These are phyloP conservation scores for Osmoderma eremita DNA, from an alignment of 2,888 invertebrate genomes.

Conservation along the genomic window DNA sequence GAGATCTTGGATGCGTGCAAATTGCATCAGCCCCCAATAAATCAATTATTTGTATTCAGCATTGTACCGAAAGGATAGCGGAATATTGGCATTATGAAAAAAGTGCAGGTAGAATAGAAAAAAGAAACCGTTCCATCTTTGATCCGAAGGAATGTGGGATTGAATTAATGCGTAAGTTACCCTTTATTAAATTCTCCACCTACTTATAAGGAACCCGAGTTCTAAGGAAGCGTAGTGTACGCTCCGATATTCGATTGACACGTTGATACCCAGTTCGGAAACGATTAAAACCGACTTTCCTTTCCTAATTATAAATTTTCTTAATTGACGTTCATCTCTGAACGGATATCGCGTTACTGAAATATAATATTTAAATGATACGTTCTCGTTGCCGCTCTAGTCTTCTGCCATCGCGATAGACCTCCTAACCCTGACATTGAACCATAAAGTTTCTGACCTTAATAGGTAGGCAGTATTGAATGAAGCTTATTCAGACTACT, in stretches of 20 bases:
- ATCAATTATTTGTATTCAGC: slow-evolving; percentile 36
- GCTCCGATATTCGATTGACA: slow-evolving; percentile 1
- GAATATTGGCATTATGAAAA: slow-evolving; percentile 18
- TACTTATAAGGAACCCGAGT: not conserved
- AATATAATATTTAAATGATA: slow-evolving; percentile 43
- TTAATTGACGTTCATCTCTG: slow-evolving; percentile 30
- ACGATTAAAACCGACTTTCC: slow-evolving; percentile 22
- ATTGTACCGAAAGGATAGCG: slow-evolving; percentile 25
- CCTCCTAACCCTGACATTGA: slow-evolving; percentile 43
- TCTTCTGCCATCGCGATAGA: slow-evolving; percentile 20
- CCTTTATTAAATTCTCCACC: not conserved
- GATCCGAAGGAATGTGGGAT: not conserved
- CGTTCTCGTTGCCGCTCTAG: slow-evolving; percentile 28
- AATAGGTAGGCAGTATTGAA: slow-evolving; percentile 42
- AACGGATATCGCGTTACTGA: slow-evolving; percentile 38
- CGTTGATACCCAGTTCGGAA: slow-evolving; percentile 2
- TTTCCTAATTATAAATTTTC: slow-evolving; percentile 32
- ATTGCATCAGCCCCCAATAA: slow-evolving; percentile 38
- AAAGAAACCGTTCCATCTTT: not conserved
- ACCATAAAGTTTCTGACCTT: slow-evolving; percentile 44
- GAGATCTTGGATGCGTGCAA: slow-evolving; percentile 34
- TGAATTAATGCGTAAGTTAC: not conserved
- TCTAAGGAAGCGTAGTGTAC: not conserved
- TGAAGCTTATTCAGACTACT: slow-evolving; percentile 42
- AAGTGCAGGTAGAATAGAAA: slow-evolving; percentile 19